phyloP scores from a whole-genome alignment of 2,797 vertebrate species.

The Myotis planiceps region DNA sequence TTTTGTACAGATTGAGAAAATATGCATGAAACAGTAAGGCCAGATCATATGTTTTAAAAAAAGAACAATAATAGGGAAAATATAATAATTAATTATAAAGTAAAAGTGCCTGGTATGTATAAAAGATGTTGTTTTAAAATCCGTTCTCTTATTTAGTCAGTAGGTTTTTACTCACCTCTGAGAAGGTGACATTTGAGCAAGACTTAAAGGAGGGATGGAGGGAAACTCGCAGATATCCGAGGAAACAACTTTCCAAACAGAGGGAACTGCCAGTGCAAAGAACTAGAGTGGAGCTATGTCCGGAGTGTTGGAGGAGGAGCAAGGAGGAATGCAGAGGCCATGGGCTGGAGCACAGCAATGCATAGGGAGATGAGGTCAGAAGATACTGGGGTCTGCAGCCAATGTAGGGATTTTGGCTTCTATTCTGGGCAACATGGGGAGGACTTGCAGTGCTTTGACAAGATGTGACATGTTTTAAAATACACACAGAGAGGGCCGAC shows the following conservation, averaged over 20 bases:
- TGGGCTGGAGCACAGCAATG: background rate
- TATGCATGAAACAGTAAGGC: background rate
- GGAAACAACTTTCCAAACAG: background rate
- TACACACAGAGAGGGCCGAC: background rate
- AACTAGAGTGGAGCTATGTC: background rate
- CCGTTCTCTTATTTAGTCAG: background rate
- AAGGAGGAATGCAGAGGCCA: background rate
- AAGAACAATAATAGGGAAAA: background rate
- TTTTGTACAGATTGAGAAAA: constrained; percentile 11
- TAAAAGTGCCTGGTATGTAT: background rate
- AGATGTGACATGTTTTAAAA: background rate
- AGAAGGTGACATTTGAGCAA: constrained; percentile 1
- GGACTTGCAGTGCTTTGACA: background rate
- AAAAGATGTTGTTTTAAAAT: constrained; percentile 17
- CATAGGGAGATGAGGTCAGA: rapidly evolving
- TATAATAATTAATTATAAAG: constrained; percentile 47
- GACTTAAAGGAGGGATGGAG: background rate
- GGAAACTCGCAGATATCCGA: background rate
- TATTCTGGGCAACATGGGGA: background rate
- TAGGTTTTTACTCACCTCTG: background rate
- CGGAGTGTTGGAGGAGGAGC: background rate
- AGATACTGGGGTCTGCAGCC: background rate
- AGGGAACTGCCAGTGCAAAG: background rate
- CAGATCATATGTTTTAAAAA: background rate
- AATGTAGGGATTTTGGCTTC: background rate